Evolutionary conservation across 2,113 vertebrate genomes (phyloP).

Genomic region (Gnathonemus longibarbis): DNA sequence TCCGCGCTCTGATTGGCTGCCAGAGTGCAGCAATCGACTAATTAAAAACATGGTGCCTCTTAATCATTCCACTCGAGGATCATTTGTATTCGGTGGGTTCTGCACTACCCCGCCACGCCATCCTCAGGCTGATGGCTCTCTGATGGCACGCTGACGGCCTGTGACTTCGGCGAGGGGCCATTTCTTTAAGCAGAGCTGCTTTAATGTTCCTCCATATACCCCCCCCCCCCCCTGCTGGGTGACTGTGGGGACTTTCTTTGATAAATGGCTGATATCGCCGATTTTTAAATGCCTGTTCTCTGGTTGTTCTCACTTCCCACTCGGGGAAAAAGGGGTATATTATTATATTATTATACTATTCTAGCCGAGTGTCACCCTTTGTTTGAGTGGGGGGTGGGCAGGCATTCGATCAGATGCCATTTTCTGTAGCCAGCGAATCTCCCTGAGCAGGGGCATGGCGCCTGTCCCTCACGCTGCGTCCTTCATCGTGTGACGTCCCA

Average conservation of each 20-base stretch:
- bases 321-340: neutral
- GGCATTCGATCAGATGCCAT: neutral
- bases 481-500: neutral
- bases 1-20: slow-evolving; percentile 26
- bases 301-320: neutral
- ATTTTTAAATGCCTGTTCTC: neutral
- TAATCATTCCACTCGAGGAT: slow-evolving; percentile 64
- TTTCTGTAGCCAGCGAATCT: neutral
- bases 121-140: neutral
- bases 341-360: neutral
- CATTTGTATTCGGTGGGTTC: slow-evolving; percentile 66
- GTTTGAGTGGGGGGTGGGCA: neutral
- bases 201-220: neutral
- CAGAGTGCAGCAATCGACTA: slow-evolving; percentile 52
- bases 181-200: neutral
- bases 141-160: neutral
- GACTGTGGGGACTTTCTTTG: neutral
- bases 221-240: neutral
- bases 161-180: neutral
- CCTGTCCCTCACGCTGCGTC: neutral
- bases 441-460: neutral
- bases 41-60: slow-evolving; percentile 63
- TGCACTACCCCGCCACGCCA: slow-evolving; percentile 33
- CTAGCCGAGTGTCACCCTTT: neutral
- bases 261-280: neutral